phyloP scores from a whole-genome alignment of 2,888 invertebrate species.

The Tachina fera region DNA sequence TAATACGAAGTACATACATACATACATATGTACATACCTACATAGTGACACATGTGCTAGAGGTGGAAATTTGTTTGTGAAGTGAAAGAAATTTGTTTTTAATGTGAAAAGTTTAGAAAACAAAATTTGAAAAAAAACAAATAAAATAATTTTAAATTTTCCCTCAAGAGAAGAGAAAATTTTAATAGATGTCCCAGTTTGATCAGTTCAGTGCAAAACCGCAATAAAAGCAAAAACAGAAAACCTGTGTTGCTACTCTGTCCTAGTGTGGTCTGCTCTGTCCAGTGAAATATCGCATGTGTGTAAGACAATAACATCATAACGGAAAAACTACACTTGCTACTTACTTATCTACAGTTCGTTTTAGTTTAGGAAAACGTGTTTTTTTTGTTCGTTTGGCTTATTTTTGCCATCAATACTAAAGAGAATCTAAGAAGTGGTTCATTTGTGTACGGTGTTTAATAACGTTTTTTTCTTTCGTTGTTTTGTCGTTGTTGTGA shows the following conservation, averaged over 20 bases:
- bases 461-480: too few relatives aligned
- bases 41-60: background rate
- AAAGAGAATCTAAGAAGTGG: slow-evolving; percentile 5
- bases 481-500: slow-evolving; percentile 17
- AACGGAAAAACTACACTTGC: slow-evolving; percentile 1
- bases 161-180: slow-evolving; percentile 38
- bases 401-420: slow-evolving; percentile 30
- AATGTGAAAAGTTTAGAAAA: slow-evolving; percentile 29
- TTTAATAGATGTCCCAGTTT: slow-evolving; percentile 52
- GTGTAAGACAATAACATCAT: background rate
- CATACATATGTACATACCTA: background rate
- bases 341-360: slow-evolving; percentile 2
- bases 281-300: slow-evolving; percentile 7
- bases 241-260: slow-evolving; percentile 25
- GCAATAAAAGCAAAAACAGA: slow-evolving; percentile 8
- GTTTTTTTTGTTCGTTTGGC: slow-evolving; percentile 17
- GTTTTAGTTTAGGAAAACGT: slow-evolving; percentile 22
- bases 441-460: background rate
- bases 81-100: too few relatives aligned
- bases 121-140: background rate
- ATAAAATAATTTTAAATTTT: slow-evolving; percentile 11
- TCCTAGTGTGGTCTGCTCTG: background rate
- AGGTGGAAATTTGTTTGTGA: slow-evolving; percentile 5
- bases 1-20: background rate
- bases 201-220: slow-evolving; percentile 16